phyloP scores from a whole-genome alignment of 2,888 invertebrate genomes.

The Lepeophtheirus nordmannii region DNA sequence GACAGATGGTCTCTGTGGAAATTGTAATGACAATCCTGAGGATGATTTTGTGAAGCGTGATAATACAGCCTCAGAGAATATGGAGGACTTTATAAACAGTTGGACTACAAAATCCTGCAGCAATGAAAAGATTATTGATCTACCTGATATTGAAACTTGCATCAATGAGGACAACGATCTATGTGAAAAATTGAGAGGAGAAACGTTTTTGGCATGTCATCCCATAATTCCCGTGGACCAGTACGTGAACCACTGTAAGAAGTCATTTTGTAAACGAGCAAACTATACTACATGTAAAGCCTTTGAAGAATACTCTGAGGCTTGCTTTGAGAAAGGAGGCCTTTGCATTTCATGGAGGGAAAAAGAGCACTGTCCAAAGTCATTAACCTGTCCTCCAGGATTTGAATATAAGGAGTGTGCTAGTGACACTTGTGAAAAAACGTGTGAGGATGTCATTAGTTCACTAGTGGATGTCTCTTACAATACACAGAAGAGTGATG shows the following conservation, averaged over 20 bases:
- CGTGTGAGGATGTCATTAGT: background rate
- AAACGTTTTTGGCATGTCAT: background rate
- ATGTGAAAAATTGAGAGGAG: background rate
- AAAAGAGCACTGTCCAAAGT: background rate
- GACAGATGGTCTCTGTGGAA: background rate
- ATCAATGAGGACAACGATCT: background rate
- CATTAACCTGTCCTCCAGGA: background rate
- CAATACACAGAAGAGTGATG: background rate
- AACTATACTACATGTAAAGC: conserved; percentile 8
- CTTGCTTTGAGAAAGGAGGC: conserved; percentile 11
- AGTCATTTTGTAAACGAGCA: background rate
- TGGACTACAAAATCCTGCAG: background rate
- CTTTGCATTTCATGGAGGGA: conserved; percentile 12
- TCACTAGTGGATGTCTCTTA: background rate
- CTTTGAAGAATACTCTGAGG: background rate
- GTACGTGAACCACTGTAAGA: background rate
- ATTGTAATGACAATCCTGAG: background rate
- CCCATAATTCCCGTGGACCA: background rate
- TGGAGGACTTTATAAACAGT: background rate
- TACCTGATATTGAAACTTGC: background rate
- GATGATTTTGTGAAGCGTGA: background rate
- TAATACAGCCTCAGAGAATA: background rate
- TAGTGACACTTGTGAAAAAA: background rate
- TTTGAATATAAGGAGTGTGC: too few relatives aligned
- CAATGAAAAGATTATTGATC: background rate